Evolutionary conservation across 2,888 invertebrate genomes (phyloP).

Genomic region (Xestoiulus laeticollis): DNA sequence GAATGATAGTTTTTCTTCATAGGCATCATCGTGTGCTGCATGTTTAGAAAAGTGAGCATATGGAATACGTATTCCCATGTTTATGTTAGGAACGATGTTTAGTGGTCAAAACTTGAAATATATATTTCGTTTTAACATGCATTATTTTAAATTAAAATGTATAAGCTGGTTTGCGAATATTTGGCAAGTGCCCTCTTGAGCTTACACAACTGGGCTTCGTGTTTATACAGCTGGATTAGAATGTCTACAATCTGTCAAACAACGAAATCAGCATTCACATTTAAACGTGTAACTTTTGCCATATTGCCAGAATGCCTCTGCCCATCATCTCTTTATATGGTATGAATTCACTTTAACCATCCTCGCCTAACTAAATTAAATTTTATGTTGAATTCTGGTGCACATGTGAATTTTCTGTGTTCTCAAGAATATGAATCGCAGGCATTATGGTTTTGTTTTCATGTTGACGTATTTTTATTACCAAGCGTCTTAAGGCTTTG

Average conservation of each 20-base stretch:
- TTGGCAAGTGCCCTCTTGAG: background rate
- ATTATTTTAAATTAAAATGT: background rate
- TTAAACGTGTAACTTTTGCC: background rate
- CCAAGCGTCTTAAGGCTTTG: background rate
- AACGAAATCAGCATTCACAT: background rate
- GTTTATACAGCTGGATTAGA: slow-evolving; percentile 39
- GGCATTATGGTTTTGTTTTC: background rate
- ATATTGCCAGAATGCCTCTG: background rate
- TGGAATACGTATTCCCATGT: background rate
- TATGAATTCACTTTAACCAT: background rate
- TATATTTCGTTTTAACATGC: background rate
- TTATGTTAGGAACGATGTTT: background rate
- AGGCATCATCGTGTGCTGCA: too few relatives aligned
- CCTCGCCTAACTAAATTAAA: background rate
- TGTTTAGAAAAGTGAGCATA: background rate
- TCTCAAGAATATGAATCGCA: background rate
- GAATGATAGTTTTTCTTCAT: too few relatives aligned
- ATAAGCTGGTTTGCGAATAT: background rate
- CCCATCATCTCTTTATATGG: background rate
- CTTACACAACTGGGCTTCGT: background rate
- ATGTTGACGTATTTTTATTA: background rate
- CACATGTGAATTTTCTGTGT: background rate
- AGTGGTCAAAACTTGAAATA: background rate
- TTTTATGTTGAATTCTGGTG: background rate
- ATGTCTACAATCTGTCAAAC: slow-evolving; percentile 35